phyloP scores from a whole-genome alignment of 2,888 invertebrate species.

The Archips crataeganus region DNA sequence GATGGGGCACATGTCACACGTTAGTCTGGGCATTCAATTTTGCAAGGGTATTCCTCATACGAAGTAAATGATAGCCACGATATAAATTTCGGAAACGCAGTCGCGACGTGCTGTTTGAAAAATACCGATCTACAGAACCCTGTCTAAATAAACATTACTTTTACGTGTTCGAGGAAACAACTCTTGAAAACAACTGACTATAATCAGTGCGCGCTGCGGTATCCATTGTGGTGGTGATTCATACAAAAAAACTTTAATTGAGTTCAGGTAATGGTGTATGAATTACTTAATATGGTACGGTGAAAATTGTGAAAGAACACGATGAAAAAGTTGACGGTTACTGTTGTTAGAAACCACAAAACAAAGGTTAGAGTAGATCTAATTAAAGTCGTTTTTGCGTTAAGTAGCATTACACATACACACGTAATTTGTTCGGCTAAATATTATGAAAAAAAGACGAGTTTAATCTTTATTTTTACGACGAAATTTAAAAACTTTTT shows the following conservation, averaged over 20 bases:
- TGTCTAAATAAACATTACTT: background rate
- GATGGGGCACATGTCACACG: no score
- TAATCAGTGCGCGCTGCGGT: background rate
- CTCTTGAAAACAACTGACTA: background rate
- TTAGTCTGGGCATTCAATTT: no score
- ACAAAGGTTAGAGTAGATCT: background rate
- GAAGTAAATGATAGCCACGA: no score
- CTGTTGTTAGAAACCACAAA: background rate
- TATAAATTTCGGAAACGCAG: no score
- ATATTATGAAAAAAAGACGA: no score
- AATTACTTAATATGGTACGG: slow-evolving; percentile 11
- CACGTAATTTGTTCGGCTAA: no score
- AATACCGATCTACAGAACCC: slow-evolving; percentile 6
- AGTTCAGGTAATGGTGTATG: background rate
- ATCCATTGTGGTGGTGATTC: slow-evolving; percentile 6
- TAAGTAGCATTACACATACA: no score
- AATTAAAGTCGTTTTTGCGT: no score
- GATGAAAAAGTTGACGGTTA: background rate
- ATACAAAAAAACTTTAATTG: slow-evolving; percentile 19
- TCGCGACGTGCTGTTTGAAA: no score
- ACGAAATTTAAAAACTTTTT: no score
- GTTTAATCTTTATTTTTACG: no score
- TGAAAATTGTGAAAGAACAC: background rate
- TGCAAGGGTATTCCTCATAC: no score
- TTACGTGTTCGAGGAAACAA: background rate